These are phyloP conservation scores for Propsilocerus akamusi DNA, from an alignment of 1,140 invertebrate species.

Conservation along the genomic window DNA sequence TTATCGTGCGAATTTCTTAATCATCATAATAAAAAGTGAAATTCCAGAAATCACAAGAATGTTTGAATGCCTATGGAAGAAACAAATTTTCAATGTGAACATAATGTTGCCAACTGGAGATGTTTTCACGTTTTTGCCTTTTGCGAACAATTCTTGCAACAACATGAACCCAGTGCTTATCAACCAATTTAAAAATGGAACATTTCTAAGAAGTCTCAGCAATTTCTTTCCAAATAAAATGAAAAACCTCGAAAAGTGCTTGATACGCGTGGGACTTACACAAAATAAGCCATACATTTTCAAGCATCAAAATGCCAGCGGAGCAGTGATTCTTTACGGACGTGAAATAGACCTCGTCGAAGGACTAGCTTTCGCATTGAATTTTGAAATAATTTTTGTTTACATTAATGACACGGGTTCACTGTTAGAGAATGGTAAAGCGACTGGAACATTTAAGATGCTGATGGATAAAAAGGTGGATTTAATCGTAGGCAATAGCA, in stretches of 20 bases:
- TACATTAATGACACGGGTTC: not conserved
- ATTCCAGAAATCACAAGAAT: no score
- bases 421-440: not conserved
- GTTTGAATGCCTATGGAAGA: not conserved
- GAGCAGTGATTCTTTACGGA: not conserved
- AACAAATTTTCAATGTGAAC: not conserved
- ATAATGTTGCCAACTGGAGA: not conserved
- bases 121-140: not conserved
- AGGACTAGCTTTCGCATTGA: not conserved
- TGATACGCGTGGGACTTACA: not conserved
- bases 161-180: not conserved
- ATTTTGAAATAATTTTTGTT: not conserved
- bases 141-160: not conserved
- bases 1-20: no score
- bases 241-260: not conserved
- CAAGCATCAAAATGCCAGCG: not conserved
- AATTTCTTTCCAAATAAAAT: not conserved
- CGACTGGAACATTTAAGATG: not conserved
- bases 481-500: not conserved
- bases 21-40: no score
- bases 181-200: not conserved
- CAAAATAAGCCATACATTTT: not conserved
- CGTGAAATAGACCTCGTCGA: not conserved
- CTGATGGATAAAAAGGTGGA: not conserved
- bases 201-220: not conserved